Conservation (phyloP, 2,797 vertebrate species). For the Paratrypauchen microcephalus region DNA sequence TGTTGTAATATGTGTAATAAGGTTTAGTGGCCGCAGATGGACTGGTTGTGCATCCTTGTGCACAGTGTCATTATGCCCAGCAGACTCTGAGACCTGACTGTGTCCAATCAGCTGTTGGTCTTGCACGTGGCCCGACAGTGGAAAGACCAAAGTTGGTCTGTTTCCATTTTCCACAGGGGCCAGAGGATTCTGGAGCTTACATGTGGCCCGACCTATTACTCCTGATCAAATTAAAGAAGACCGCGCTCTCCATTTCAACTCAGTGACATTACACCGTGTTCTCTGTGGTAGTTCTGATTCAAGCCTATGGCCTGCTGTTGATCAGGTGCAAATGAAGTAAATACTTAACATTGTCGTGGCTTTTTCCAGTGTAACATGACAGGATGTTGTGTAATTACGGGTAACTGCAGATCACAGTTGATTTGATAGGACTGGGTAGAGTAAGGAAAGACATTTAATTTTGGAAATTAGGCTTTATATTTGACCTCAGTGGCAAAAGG, state of each 20-base stretch:
- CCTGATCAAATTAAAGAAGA: slow-evolving; percentile 6
- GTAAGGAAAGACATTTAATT: not conserved
- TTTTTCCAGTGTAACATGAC: not conserved
- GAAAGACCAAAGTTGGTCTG: not conserved
- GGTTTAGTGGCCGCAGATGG: not conserved
- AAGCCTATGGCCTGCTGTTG: no score
- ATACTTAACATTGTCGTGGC: not conserved
- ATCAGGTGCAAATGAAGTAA: no score
- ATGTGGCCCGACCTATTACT: not conserved
- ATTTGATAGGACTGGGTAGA: not conserved
- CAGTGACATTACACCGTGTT: not conserved
- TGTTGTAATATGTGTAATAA: not conserved
- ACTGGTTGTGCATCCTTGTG: not conserved
- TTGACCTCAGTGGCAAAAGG: not conserved
- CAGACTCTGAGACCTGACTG: no score
- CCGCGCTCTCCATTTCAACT: not conserved
- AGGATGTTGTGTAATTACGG: not conserved
- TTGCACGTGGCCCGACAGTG: not conserved
- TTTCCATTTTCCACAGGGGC: slow-evolving; percentile 34
- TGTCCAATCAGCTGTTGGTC: not conserved
- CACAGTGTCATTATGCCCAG: not conserved
- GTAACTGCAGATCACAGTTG: not conserved
- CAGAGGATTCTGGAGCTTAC: slow-evolving; percentile 22
- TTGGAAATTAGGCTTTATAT: no score
- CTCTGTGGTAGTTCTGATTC: no score